These are phyloP conservation scores for Hippopotamus amphibius DNA, from an alignment of 2,113 vertebrate species.

Conservation along the genomic window DNA sequence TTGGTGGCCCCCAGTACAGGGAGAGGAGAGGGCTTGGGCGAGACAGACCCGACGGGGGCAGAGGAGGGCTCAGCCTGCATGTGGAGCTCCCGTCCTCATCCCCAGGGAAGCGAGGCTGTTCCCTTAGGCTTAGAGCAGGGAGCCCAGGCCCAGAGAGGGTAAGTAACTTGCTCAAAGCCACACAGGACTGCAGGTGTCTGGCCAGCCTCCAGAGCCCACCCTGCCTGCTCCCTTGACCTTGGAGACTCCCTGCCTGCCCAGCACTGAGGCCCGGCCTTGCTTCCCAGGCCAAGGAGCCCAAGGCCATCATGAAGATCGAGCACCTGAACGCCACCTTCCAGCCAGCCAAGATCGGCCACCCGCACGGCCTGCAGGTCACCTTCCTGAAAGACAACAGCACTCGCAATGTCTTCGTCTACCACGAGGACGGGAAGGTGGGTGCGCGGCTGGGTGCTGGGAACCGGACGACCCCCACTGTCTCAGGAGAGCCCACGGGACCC, in stretches of 20 bases:
- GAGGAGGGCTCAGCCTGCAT: not conserved
- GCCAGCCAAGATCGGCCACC: constrained; percentile 94
- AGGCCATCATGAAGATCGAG: constrained; percentile 96
- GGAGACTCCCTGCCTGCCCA: not conserved
- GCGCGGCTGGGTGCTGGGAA: fast-evolving
- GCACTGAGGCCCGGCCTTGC: constrained; percentile 48
- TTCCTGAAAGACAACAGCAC: constrained; percentile 98
- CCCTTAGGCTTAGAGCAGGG: not conserved
- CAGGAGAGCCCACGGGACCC: too few relatives aligned
- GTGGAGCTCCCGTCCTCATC: fast-evolving
- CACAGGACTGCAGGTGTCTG: not conserved
- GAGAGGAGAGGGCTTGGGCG: not conserved
- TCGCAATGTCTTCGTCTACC: constrained; percentile 97
- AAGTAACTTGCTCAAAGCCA: not conserved
- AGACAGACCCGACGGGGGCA: not conserved
- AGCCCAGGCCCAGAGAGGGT: not conserved
- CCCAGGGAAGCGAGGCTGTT: too few relatives aligned
- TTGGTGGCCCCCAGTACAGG: not conserved
- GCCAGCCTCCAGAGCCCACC: not conserved
- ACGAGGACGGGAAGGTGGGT: constrained; percentile 97
- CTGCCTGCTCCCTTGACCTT: not conserved
- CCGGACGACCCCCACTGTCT: not conserved
- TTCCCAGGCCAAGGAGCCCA: constrained; percentile 95
- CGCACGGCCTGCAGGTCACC: constrained; percentile 96
- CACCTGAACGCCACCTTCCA: constrained; percentile 97